Base-by-base conservation (phyloP, 2,888 invertebrate genomes). In the Drosophila borealis region DNA sequence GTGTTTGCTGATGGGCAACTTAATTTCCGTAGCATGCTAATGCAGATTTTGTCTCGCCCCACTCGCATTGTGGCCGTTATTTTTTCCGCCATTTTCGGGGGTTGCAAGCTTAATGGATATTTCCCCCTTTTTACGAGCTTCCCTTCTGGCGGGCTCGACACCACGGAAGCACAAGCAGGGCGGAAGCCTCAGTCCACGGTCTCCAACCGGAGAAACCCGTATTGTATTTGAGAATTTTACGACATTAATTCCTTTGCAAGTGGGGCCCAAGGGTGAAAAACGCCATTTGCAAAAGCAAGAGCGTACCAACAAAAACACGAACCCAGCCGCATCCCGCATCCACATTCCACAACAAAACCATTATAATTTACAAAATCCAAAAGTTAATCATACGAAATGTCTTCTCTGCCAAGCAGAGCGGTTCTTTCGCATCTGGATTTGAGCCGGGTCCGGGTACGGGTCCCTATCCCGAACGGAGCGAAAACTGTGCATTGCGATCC, bases 321-420 rank as follows among this genome's bases (percentile, higher is more conserved):
- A 17, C 29, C 53, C 53, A 37, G 13, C 41, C 51, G 37, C 41
- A 36, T 46, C 55, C 51, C 41, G 29, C 39, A 46, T 17, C 33
- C 46, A 11, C 60, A 72, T 50, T 41, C 53, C 19, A 72, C 68
- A 48, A 46, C 64, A 39, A 64, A 72, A 34, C 75, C 78, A 82
- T 84, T 84, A 74, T 74, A 80, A 82, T 82, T 88, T 70, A 86
- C 78, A 85, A 84, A 87, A 88, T 88, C 83, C 86, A 65, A 85
- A 84, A 84, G 86, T 82, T 85, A 84, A 88, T 88, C 88, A 78
- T 70, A 77, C 74, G 67, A 76, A 85, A 80, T 71, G 71, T 63
- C 65, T 67, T 49, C 53, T 41, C 57, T 29, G 50, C 54, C 36
- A 45, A 46, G 46, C 59, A 53, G 50, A 44, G 64, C 44, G 41